These are phyloP conservation scores for Grallaria varia DNA, from an alignment of 2,113 vertebrate species.

Conservation along the genomic window DNA sequence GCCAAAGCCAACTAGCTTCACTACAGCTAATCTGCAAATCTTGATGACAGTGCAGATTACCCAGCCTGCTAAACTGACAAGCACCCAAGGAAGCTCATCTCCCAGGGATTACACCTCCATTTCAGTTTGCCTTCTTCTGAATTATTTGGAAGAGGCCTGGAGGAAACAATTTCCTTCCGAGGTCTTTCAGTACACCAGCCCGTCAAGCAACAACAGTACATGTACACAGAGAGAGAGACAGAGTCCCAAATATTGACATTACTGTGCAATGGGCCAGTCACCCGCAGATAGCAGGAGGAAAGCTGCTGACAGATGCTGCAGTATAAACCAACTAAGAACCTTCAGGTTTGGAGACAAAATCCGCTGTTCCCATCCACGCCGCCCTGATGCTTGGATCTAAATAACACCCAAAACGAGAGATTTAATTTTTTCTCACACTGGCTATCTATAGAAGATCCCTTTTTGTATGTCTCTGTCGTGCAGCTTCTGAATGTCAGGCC, in stretches of 20 bases:
- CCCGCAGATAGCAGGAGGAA: neutral
- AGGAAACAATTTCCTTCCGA: constrained; percentile 51
- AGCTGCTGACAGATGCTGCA: constrained; percentile 51
- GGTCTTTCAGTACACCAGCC: constrained; percentile 1
- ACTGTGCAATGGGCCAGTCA: neutral
- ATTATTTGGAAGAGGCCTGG: neutral
- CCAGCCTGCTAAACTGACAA: constrained; percentile 42
- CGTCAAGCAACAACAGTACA: constrained; percentile 10
- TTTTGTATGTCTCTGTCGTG: neutral
- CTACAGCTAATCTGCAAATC: constrained; percentile 37
- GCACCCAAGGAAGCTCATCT: constrained; percentile 27
- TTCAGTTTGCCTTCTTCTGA: neutral
- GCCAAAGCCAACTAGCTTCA: constrained; percentile 56
- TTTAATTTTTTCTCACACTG: neutral
- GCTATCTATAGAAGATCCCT: constrained; percentile 40
- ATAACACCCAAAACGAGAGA: neutral
- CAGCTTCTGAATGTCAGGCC: constrained; percentile 40
- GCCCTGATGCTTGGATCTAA: neutral
- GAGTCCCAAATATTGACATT: constrained; percentile 51
- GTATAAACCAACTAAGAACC: constrained; percentile 17
- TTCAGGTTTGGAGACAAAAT: neutral
- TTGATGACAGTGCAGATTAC: constrained; percentile 47
- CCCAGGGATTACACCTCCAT: constrained; percentile 44
- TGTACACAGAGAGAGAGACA: neutral
- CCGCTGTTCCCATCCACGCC: neutral